A percentile compares a stretch with the other conserved stretches of the same genome.
These are phyloP conservation scores for Salvelinus namaycush DNA, from an alignment of 2,113 vertebrate species.

Conservation along the genomic window DNA sequence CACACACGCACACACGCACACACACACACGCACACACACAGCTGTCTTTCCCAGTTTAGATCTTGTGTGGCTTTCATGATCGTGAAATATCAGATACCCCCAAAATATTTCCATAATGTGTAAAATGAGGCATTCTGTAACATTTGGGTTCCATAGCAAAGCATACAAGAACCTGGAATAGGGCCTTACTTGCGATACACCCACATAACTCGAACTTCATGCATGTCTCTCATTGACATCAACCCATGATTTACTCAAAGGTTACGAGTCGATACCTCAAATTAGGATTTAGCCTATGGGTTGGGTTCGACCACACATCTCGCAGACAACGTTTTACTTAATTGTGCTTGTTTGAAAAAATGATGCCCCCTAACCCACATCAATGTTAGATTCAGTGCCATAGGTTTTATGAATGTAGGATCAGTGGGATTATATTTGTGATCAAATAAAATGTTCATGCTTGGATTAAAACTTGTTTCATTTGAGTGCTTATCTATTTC, in stretches of 20 bases:
- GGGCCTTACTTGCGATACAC: not conserved
- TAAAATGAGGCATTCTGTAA: not conserved
- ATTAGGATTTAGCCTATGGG: not conserved
- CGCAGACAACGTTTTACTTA: not conserved
- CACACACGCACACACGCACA: too few species aligned
- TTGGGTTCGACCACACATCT: not conserved
- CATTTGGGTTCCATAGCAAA: not conserved
- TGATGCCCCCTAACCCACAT: not conserved
- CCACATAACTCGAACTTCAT: not conserved
- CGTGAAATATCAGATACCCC: too few species aligned
- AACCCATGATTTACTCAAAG: not conserved
- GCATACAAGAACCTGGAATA: not conserved
- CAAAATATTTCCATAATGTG: not conserved
- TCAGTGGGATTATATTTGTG: not conserved
- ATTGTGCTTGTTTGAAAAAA: not conserved
- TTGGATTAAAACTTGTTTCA: not conserved
- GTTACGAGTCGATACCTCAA: not conserved
- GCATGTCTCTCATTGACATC: not conserved
- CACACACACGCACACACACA: too few species aligned
- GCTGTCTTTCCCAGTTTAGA: too few species aligned
- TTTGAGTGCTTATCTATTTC: not conserved
- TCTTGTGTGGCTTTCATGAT: too few species aligned
- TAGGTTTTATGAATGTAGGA: not conserved
- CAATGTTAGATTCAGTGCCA: conserved; percentile 1
- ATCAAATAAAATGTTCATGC: not conserved